Evolutionary conservation across 2,888 invertebrate genomes (phyloP).

Genomic region (Globia sparganii): DNA sequence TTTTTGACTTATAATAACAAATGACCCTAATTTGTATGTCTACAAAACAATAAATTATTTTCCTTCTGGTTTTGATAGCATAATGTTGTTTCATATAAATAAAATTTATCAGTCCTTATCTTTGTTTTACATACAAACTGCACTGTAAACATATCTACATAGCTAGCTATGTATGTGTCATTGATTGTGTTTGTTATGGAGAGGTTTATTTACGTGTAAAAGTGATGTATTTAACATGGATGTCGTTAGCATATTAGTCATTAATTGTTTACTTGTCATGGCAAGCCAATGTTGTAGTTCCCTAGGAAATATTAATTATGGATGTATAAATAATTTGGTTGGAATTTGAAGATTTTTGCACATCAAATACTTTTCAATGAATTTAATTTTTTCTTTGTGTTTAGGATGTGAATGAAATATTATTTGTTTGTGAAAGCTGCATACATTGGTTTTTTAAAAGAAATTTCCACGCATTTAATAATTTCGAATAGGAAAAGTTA

Average conservation of each 20-base stretch:
- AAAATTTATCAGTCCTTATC: constrained; percentile 75
- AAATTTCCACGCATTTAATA: not conserved
- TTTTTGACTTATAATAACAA: constrained; percentile 11
- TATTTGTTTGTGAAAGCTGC: not conserved
- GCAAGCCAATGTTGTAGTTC: constrained; percentile 19
- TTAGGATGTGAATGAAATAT: not conserved
- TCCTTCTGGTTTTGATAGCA: constrained; percentile 72
- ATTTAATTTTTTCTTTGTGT: not conserved
- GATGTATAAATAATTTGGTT: not conserved
- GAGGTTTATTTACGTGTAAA: constrained; percentile 46
- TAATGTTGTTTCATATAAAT: constrained; percentile 69
- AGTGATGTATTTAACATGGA: constrained; percentile 21
- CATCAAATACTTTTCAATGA: not conserved
- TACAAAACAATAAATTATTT: constrained; percentile 55
- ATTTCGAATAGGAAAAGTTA: not conserved
- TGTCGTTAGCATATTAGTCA: constrained; percentile 30
- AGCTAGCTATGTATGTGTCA: constrained; percentile 62
- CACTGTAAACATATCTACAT: constrained; percentile 52
- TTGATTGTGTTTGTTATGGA: constrained; percentile 58
- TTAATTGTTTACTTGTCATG: constrained; percentile 42
- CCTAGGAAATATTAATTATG: not conserved
- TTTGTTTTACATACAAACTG: constrained; percentile 59
- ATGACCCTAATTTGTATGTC: constrained; percentile 30
- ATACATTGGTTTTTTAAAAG: not conserved
- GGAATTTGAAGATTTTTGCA: not conserved